These are phyloP conservation scores for Chaetops frenatus DNA, from an alignment of 2,113 vertebrate species.

Conservation along the genomic window DNA sequence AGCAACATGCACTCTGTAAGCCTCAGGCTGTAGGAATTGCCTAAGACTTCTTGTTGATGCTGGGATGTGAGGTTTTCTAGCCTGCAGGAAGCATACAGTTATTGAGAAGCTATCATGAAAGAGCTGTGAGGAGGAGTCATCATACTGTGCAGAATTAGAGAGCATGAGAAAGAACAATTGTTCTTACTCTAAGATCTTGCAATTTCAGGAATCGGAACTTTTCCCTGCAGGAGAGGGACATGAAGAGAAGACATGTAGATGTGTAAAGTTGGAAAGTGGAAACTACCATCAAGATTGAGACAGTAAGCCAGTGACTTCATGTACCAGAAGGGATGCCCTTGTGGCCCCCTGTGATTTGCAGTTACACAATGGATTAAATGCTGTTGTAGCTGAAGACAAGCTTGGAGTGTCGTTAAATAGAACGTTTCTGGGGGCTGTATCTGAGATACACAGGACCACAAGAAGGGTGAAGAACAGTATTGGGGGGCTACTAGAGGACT, in stretches of 20 bases:
- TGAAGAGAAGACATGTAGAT: background rate
- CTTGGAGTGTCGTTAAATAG: background rate
- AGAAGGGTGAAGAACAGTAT: background rate
- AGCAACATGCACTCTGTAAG: background rate
- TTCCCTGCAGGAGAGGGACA: fast-evolving
- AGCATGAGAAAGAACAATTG: background rate
- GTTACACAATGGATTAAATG: background rate
- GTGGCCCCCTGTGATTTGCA: background rate
- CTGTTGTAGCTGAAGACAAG: background rate
- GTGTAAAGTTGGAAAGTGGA: background rate
- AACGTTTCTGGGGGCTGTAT: background rate
- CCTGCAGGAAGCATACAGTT: background rate
- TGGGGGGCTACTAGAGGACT: background rate
- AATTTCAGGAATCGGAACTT: background rate
- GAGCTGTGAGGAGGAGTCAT: background rate
- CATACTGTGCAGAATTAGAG: background rate
- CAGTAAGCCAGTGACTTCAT: background rate
- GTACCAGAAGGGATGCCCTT: background rate
- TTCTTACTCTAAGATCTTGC: background rate
- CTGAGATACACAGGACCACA: background rate
- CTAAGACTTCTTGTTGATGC: background rate
- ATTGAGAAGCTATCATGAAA: background rate
- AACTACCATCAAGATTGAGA: background rate
- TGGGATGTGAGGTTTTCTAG: background rate
- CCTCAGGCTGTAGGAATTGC: background rate